Percentiles rank a stretch among this genome's conserved stretches.
These are phyloP conservation scores for Drosophila dunni DNA, from an alignment of 1,140 invertebrate genomes.

Conservation along the genomic window DNA sequence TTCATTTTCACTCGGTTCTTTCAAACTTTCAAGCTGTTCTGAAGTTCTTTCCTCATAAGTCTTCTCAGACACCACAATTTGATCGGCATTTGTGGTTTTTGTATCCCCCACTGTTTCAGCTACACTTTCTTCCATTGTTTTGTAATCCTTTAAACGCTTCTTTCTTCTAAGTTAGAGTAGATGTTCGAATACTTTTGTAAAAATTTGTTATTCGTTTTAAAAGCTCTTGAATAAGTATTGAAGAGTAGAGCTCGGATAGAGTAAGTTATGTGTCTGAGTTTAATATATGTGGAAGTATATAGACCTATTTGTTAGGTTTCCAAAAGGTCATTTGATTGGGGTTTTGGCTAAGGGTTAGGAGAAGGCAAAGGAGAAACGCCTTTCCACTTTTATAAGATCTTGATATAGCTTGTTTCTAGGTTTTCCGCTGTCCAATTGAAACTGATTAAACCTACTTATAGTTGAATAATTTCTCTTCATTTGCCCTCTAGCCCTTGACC, in stretches of 20 bases:
- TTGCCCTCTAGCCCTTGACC: not conserved
- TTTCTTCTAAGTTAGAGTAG: not conserved
- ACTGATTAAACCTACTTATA: constrained; percentile 44
- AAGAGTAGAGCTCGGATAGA: not conserved
- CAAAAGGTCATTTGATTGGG: no score
- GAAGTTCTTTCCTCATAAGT: not conserved
- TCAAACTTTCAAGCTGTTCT: not conserved
- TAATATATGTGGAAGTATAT: not conserved
- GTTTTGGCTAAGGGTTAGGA: no score
- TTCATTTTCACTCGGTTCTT: not conserved
- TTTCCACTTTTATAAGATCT: no score
- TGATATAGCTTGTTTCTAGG: not conserved
- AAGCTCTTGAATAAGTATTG: not conserved
- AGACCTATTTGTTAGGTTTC: not conserved
- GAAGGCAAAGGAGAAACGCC: not conserved
- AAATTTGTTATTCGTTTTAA: not conserved
- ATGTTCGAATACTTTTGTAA: no score
- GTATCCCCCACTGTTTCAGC: not conserved
- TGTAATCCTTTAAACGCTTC: not conserved
- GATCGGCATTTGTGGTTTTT: not conserved
- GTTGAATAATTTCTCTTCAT: constrained; percentile 11
- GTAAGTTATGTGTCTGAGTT: not conserved
- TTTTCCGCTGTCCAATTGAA: not conserved
- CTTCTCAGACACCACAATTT: not conserved
- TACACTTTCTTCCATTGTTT: constrained; percentile 2